Evolutionary conservation across 2,797 vertebrate genomes (phyloP), one percentile per base, ranked within the genome.

Genomic region (Otolemur crassicaudatus): DNA sequence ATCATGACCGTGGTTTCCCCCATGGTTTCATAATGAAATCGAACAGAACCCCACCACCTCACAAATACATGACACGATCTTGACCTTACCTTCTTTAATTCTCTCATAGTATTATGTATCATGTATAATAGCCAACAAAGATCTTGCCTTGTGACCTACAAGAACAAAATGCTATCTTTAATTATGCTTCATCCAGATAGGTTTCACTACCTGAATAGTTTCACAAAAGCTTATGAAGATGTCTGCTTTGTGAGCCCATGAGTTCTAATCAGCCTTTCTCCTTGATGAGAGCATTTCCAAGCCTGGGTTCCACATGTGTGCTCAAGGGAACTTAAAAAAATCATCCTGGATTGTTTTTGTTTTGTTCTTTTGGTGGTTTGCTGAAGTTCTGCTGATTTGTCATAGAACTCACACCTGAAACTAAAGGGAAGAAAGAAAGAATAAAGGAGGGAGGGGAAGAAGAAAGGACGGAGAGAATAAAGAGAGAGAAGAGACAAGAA

Each of bases 141-240:
- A 49, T 6, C 77, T 34, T n/a, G 49, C 22, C 5, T 34, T 87
- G 27, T 87, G 63, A 31, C 83, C 5, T 29, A 56, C 0, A 90
- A 89, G 29, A 90, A 2, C 13, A 58, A 16, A 1, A 29, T 75
- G 10, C 63, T 89, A 3, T 16, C 23, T 72, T 29, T 37, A 49
- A 79, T 97, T 91, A 82, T 70, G 14, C 58, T 94, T 46, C 94
- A 34, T 16, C 37, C 65, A 17, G 23, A 31, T 16, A 89, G 70
- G n/a, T 94, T 83, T 95, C 53, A 34, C 95, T 70, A 96, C 88
- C 63, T 61, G 22, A 96, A 90, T 63, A 96, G 69, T 43, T 92
- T 88, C 37, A 19, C 11, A 34, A 61, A 73, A 37, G 81, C 96
- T 94, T 76, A 69, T 37, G 63, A 56, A 46, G 25, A 37, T 88